Base-by-base conservation (phyloP, 2,797 vertebrate species). In the Gallinago stenura region DNA sequence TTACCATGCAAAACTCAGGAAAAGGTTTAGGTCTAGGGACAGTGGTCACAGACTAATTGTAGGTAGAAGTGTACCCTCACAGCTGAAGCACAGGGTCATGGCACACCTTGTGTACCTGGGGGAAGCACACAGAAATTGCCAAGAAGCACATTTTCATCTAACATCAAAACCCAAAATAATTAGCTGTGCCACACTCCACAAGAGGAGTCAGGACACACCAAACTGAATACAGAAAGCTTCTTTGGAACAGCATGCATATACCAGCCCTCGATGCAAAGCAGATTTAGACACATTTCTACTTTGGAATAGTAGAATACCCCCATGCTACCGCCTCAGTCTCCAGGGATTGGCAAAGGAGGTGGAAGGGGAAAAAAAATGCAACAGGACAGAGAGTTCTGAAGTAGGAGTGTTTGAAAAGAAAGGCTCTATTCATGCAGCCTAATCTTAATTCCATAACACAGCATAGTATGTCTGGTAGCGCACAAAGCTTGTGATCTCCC, bases 401-500 rank as follows among this genome's bases (percentile, higher is more conserved):
- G 70, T 57, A 82, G 48, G 24, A 82, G 70, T 26, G 46, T 77
- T 84, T 70, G 66, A 64, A 90, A 95, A 95, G 77, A 97, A 96
- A 94, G 91, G 71, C 64, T 79, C 88, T 79, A 87, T 94, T 96
- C 94, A 87, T 61, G 60, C 83, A 60, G 70, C 80, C 62, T 87
- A 84, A 95, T 87, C 83, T 72, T 95, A 90, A 90, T 88, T 83
- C 83, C 39, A 10, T 69, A 95, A 89, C 62, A 87, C 51, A 61
- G 60, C 62, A 72, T 10, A 79, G 62, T 61, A 70, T 15, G 78
- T 39, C 83, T 77, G 76, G 71, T 28, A 86, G 82, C 79, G 91
- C 62, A 84, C 80, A 91, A 90, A 88, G 25, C 90, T 43, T 82
- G 83, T 69, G 95, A 88, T 53, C 53, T 72, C 66, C 92, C 69